These are phyloP conservation scores for Sphenopsis melanotis DNA, from an alignment of 2,797 vertebrate genomes.

Conservation along the genomic window DNA sequence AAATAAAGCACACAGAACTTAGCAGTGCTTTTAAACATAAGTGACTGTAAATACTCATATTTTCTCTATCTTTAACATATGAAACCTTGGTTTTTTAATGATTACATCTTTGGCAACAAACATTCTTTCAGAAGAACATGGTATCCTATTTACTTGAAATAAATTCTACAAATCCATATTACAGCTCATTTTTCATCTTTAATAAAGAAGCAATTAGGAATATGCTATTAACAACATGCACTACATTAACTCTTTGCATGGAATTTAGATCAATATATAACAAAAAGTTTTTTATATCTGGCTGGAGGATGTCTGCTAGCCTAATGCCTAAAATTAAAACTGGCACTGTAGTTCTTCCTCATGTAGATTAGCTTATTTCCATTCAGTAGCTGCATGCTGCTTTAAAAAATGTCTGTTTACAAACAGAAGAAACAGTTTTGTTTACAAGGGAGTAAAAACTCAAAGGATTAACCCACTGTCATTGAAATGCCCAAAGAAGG, in stretches of 20 bases:
- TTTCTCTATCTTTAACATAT: not conserved
- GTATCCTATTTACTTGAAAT: constrained; percentile 1
- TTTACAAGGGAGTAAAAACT: not conserved
- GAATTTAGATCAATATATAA: not conserved
- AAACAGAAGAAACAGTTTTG: not conserved
- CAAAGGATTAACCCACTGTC: not conserved
- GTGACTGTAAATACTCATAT: constrained; percentile 33
- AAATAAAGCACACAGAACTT: not conserved
- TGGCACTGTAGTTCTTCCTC: not conserved
- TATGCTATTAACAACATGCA: not conserved
- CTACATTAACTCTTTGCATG: not conserved
- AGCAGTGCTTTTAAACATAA: constrained; percentile 6
- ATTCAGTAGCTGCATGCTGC: not conserved
- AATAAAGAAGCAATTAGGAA: not conserved
- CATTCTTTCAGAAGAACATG: not conserved
- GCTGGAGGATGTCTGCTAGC: not conserved
- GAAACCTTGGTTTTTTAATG: not conserved
- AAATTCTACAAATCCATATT: not conserved
- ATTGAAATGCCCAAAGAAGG: not conserved
- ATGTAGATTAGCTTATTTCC: not conserved
- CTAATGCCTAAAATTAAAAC: not conserved
- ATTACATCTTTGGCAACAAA: not conserved
- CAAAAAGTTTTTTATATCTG: not conserved
- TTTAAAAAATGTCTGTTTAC: not conserved
- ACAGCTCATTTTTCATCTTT: not conserved